Evolutionary conservation across 1,140 invertebrate species (phyloP), one percentile per base, ranked within the genome.

Genomic region (Oryctes rhinoceros): DNA sequence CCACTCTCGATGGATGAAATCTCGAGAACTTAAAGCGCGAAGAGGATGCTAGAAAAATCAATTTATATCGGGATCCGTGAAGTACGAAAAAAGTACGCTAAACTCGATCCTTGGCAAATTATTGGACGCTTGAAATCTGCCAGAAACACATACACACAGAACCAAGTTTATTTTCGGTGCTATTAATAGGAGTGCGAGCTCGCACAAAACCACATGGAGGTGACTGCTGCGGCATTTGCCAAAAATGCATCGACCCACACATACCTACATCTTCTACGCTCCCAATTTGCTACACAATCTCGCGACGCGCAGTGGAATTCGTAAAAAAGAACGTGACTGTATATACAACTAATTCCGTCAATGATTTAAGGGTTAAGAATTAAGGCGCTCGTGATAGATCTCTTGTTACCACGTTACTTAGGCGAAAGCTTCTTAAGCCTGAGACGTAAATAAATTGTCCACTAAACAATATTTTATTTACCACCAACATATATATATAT

Each of bases 241-340:
- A 59, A 59, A 59, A 59, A 59, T 59, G 53, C 53, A 59, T 59
- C 53, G 53, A 59, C 53, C 53, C 53, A 59, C 53, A 59, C 53
- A 6, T 59, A 59, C 15, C 5, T 59, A 13, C 53, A 59, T 2
- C 53, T 59, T 59, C 53, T 59, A 59, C 53, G 53, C n/a, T 59
- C 53, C 18, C 53, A 15, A 59, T 59, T 59, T 15, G 53, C 53
- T 2, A n/a, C 18, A 59, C 18, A 18, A 18, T 59, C 15, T 59
- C 6, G 53, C 53, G 53, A 59, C 18, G 18, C 15, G 5, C 15
- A 59, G 18, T 18, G n/a, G 53, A 53, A 59, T 59, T 59, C n/a
- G 53, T 7, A 7, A 7, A 18, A 59, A 59, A n/a, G n/a, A 59
- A 18, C 49, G 49, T 53, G 49, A 53, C n/a, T 15, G 53, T 20